phyloP scores from a whole-genome alignment of 2,797 vertebrate genomes.

The Chiroxiphia lanceolata region DNA sequence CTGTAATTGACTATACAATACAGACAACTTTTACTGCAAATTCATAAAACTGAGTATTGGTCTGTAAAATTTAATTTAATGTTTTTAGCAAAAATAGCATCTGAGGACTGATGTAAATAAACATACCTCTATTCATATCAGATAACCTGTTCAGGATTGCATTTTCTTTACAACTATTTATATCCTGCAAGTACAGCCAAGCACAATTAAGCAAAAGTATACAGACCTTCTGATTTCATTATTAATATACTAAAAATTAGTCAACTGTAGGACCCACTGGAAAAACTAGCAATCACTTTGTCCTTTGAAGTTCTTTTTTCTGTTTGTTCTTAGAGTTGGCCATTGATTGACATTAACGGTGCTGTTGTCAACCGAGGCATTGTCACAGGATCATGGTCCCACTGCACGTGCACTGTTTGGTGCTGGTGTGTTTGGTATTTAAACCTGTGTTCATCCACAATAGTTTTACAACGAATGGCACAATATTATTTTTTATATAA shows the following conservation, averaged over 20 bases:
- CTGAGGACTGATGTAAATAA: neutral
- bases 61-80: neutral
- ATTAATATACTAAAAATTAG: conserved; percentile 4
- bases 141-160: neutral
- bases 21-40: neutral
- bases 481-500: neutral
- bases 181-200: neutral
- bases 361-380: neutral
- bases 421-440: neutral
- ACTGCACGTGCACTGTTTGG: neutral
- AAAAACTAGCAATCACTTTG: neutral
- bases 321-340: neutral
- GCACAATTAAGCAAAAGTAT: neutral
- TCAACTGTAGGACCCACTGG: neutral
- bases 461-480: neutral
- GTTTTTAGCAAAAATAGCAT: neutral
- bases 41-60: neutral
- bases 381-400: neutral
- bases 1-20: neutral
- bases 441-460: neutral
- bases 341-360: conserved; percentile 4
- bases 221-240: neutral
- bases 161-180: neutral
- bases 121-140: neutral
- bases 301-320: neutral